Conservation (phyloP, 2,888 invertebrate species). For the Petrophora chlorosata region DNA sequence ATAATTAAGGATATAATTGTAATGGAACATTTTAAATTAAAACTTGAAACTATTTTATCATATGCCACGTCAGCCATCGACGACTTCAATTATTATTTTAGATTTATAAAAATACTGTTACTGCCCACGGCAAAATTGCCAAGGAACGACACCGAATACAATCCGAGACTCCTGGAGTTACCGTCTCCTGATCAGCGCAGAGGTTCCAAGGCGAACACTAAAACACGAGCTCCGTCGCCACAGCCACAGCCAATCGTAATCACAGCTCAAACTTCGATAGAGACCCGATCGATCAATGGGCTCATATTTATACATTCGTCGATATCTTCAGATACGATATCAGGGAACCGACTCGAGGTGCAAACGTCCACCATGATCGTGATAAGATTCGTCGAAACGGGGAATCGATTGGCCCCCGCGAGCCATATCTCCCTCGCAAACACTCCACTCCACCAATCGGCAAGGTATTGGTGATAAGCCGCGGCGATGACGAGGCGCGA, state of each 20-base stretch:
- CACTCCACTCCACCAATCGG: conserved; percentile 79
- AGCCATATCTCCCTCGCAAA: conserved; percentile 73
- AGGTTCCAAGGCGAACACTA: conserved; percentile 43
- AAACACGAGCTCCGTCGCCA: conserved; percentile 47
- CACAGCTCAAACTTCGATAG: conserved; percentile 77
- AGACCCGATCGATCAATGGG: conserved; percentile 82
- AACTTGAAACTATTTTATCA: neutral
- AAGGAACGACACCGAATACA: conserved; percentile 19
- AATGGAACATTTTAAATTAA: conserved; percentile 8
- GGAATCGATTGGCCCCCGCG: conserved; percentile 78
- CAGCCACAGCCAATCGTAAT: conserved; percentile 64
- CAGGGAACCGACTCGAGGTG: conserved; percentile 74
- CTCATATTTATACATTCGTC: conserved; percentile 83
- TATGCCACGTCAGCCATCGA: conserved; percentile 19
- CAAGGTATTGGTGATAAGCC: conserved; percentile 67
- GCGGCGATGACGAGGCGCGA: conserved; percentile 34
- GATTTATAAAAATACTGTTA: too few relatives aligned
- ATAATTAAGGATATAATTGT: neutral
- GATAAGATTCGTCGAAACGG: conserved; percentile 75
- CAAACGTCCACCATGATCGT: conserved; percentile 77
- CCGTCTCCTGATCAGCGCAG: conserved; percentile 32
- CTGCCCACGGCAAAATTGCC: too few relatives aligned
- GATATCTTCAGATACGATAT: conserved; percentile 81
- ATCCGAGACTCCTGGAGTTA: conserved; percentile 13
- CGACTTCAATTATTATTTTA: neutral